These are phyloP conservation scores for Dendrolimus pini DNA, from an alignment of 2,888 invertebrate genomes.

Conservation along the genomic window DNA sequence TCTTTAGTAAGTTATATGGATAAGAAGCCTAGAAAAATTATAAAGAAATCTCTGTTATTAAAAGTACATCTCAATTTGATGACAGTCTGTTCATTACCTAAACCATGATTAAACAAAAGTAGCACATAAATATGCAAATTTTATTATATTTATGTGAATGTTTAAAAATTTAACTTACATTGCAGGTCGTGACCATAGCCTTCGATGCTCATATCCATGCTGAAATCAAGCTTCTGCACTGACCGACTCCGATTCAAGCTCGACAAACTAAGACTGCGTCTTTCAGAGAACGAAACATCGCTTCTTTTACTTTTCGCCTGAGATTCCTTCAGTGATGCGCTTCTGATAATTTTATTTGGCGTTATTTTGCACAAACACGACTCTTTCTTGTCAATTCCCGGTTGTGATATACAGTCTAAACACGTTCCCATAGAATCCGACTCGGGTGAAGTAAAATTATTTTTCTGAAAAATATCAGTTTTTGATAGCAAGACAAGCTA, in stretches of 20 bases:
- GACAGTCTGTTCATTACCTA: too few species aligned
- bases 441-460: slow-evolving; percentile 60
- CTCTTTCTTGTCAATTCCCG: slow-evolving; percentile 34
- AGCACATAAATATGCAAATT: too few species aligned
- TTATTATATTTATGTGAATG: too few species aligned
- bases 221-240: slow-evolving; percentile 70
- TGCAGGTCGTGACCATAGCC: slow-evolving; percentile 54
- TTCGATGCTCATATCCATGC: slow-evolving; percentile 73
- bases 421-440: slow-evolving; percentile 60
- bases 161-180: slow-evolving; percentile 30
- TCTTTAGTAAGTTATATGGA: too few species aligned
- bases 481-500: neutral
- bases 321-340: slow-evolving; percentile 57
- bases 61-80: too few species aligned
- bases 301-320: slow-evolving; percentile 44
- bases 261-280: slow-evolving; percentile 58
- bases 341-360: slow-evolving; percentile 50
- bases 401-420: slow-evolving; percentile 45
- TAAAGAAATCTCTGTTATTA: too few species aligned
- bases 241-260: slow-evolving; percentile 64
- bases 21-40: too few species aligned
- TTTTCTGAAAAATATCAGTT: slow-evolving; percentile 42
- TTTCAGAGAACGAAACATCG: slow-evolving; percentile 45
- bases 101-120: too few species aligned
- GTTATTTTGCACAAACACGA: slow-evolving; percentile 52